Conservation (phyloP, 2,113 vertebrate genomes). For the Nematolebias whitei region DNA sequence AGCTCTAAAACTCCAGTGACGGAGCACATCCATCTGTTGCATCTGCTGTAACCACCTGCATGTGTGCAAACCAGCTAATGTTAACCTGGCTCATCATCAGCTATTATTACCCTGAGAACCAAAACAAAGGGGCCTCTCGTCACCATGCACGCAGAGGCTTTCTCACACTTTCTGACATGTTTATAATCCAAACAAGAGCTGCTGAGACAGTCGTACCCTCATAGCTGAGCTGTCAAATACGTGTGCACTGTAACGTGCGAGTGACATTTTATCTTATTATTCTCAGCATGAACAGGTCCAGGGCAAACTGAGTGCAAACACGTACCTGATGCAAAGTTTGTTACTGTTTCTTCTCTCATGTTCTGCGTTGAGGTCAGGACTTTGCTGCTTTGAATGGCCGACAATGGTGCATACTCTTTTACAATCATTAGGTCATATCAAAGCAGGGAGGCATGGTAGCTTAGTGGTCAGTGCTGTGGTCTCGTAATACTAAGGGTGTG, state of each 20-base stretch:
- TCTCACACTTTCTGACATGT: constrained; percentile 78
- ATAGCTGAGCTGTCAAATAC: constrained; percentile 44
- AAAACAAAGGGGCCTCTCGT: constrained; percentile 59
- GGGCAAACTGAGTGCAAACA: constrained; percentile 49
- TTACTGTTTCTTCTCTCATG: constrained; percentile 7
- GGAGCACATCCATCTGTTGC: constrained; percentile 11
- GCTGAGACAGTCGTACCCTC: constrained; percentile 68
- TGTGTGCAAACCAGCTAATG: constrained; percentile 9
- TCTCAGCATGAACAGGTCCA: neutral
- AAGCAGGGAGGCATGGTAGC: neutral
- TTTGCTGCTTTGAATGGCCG: neutral
- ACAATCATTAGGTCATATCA: constrained; percentile 27
- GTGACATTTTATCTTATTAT: constrained; percentile 6
- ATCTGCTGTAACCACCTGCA: constrained; percentile 40
- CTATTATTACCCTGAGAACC: constrained; percentile 72
- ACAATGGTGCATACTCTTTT: too few relatives aligned
- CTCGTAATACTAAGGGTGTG: too few relatives aligned
- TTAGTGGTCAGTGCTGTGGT: too few relatives aligned
- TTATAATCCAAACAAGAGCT: constrained; percentile 76
- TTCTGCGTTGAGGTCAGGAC: constrained; percentile 55
- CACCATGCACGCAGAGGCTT: constrained; percentile 44
- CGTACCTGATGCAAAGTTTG: neutral
- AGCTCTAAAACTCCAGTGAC: constrained; percentile 27
- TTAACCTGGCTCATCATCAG: constrained; percentile 54
- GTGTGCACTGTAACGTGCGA: neutral